These are phyloP conservation scores for Bufo gargarizans DNA, from an alignment of 2,113 vertebrate genomes.

Conservation along the genomic window DNA sequence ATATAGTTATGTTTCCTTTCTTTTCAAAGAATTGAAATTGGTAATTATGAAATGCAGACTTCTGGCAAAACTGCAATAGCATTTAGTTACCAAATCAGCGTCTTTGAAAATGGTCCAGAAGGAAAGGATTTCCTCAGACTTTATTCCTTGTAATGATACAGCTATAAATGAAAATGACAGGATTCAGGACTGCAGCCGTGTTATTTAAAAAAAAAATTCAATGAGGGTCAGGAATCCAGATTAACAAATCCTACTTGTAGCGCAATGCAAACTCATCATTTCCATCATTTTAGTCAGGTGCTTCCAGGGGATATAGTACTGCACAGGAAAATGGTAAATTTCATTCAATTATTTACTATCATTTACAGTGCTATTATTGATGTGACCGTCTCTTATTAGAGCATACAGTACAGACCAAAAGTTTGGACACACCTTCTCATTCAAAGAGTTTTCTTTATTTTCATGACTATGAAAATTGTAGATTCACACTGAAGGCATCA, in stretches of 20 bases:
- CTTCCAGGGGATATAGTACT: not conserved
- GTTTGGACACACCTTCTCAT: too few species aligned
- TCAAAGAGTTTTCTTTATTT: too few species aligned
- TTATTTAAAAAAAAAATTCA: constrained; percentile 9
- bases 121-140: constrained; percentile 43
- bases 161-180: constrained; percentile 37
- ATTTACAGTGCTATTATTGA: too few species aligned
- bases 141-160: constrained; percentile 30
- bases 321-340: not conserved
- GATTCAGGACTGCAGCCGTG: constrained; percentile 18
- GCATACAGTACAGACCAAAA: too few species aligned
- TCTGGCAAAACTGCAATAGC: constrained; percentile 29
- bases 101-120: constrained; percentile 37
- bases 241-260: constrained; percentile 19
- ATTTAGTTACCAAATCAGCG: constrained; percentile 23
- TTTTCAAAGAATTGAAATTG: constrained; percentile 36
- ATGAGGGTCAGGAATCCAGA: constrained; percentile 8
- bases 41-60: constrained; percentile 37
- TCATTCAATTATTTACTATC: not conserved
- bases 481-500: too few species aligned
- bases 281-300: not conserved
- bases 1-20: constrained; percentile 18
- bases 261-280: not conserved
- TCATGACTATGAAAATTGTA: too few species aligned
- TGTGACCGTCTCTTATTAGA: too few species aligned